Base-by-base conservation (phyloP, 2,113 vertebrate species). In the Ailurus styani region DNA sequence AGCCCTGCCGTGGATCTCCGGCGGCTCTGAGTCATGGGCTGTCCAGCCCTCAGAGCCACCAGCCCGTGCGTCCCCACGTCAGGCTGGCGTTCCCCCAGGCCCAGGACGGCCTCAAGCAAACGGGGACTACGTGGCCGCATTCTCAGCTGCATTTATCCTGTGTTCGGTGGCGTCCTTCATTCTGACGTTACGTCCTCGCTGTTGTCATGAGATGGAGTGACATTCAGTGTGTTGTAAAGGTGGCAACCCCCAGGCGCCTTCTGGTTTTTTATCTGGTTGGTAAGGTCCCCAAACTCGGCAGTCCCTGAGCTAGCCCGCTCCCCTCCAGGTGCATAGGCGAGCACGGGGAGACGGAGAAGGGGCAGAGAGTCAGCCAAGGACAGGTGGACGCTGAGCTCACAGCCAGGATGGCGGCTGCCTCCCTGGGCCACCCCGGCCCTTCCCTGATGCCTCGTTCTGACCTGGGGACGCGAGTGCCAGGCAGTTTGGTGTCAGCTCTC, bases 111-210 rank as follows among this genome's bases (percentile, higher is more conserved):
- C n/a, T 23, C 11, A 14, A 25, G 12, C 1, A 8, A n/a, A 3
- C 10, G 0, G 9, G 20, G 54, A 9, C 31, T 18, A 18, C 3
- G 1, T 0, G 0, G 50, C 5, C 0, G 18, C 21, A 1, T 13
- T 17, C 52, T 2, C 37, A 13, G 12, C 27, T 13, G 31, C 12
- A 0, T 5, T 37, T 2, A 3, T 50, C 3, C 72, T 3, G 23
- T 15, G n/a, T 47, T 34, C 31, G 1, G 6, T 9, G 4, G 12
- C 2, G 6, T 3, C 42, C 50, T 62, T 75, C 25, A 2, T 50
- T 37, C 66, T 31, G 55, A 40, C 31, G 5, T 31, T 1, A 9
- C 0, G 1, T 10, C 54, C 89, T 78, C 25, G 47, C 45, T 73
- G 0, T 0, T 34, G 77, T 27, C 45, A 5, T 1, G 52, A 57